Percentiles rank a stretch among this genome's conserved stretches.
These are phyloP conservation scores for Asbolus verrucosus DNA, from an alignment of 1,140 invertebrate species.

Conservation along the genomic window DNA sequence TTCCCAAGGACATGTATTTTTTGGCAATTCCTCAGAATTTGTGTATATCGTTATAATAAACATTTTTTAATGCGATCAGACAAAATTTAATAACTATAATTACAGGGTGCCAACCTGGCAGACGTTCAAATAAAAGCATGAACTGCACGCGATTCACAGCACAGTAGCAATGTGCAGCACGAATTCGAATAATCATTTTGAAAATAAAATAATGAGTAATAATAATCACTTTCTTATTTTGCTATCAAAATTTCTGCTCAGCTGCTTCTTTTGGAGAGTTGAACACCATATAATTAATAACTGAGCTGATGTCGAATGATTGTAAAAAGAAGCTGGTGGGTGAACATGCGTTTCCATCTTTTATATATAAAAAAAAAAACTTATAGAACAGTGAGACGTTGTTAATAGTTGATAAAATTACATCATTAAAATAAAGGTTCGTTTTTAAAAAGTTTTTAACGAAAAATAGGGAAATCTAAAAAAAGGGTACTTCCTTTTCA, in stretches of 20 bases:
- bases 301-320: too few species aligned
- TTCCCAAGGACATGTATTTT: background rate
- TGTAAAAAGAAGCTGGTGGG: too few species aligned
- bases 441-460: too few species aligned
- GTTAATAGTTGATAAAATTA: too few species aligned
- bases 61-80: constrained; percentile 34
- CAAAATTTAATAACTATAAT: constrained; percentile 49
- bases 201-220: constrained; percentile 28
- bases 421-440: too few species aligned
- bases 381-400: too few species aligned
- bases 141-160: constrained; percentile 42
- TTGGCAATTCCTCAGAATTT: constrained; percentile 10
- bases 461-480: background rate
- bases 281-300: too few species aligned
- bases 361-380: too few species aligned
- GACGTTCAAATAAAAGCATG: constrained; percentile 40
- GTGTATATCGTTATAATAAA: constrained; percentile 16
- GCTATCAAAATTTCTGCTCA: constrained; percentile 9
- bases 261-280: background rate
- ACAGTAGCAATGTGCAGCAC: constrained; percentile 52
- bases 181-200: constrained; percentile 40
- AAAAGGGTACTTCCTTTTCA: constrained; percentile 3
- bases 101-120: constrained; percentile 40
- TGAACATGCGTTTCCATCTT: too few species aligned
- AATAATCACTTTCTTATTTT: constrained; percentile 6